phyloP scores from a whole-genome alignment of 2,888 invertebrate species.

The Tipula helvola region DNA sequence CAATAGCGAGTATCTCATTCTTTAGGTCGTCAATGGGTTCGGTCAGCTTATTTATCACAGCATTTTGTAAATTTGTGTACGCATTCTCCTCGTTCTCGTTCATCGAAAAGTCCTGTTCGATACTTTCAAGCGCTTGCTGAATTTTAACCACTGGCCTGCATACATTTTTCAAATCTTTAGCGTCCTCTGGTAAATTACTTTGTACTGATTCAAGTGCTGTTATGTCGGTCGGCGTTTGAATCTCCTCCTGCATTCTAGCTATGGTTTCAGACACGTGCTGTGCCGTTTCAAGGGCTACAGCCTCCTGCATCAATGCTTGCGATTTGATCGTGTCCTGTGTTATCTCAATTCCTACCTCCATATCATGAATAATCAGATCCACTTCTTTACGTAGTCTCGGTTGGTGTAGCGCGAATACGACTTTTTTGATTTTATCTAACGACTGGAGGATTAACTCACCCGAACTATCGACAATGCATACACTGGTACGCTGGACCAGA shows the following conservation, averaged over 20 bases:
- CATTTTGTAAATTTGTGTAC: conserved; percentile 29
- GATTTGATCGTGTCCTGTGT: conserved; percentile 43
- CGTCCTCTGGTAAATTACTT: conserved; percentile 29
- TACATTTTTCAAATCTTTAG: conserved; percentile 28
- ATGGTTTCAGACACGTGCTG: conserved; percentile 33
- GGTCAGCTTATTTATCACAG: conserved; percentile 27
- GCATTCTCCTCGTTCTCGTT: conserved; percentile 31
- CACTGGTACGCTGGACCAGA: conserved; percentile 53
- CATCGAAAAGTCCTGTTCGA: conserved; percentile 30
- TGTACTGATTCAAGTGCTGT: conserved; percentile 27
- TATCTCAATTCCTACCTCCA: conserved; percentile 39
- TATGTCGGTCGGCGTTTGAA: conserved; percentile 21
- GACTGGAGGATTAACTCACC: conserved; percentile 43
- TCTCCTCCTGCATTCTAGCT: conserved; percentile 27
- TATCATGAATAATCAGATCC: conserved; percentile 38
- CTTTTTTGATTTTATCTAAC: conserved; percentile 40
- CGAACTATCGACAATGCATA: conserved; percentile 49
- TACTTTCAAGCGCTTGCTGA: conserved; percentile 35
- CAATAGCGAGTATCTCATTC: conserved; percentile 25
- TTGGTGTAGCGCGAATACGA: conserved; percentile 37
- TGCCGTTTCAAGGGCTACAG: conserved; percentile 33
- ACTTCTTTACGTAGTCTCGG: conserved; percentile 36
- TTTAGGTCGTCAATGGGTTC: conserved; percentile 29
- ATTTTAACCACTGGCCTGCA: conserved; percentile 36
- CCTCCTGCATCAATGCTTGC: conserved; percentile 42